Evolutionary conservation across 2,888 invertebrate species (phyloP), one percentile per base, ranked within the genome.

Genomic region (Acronicta alni): DNA sequence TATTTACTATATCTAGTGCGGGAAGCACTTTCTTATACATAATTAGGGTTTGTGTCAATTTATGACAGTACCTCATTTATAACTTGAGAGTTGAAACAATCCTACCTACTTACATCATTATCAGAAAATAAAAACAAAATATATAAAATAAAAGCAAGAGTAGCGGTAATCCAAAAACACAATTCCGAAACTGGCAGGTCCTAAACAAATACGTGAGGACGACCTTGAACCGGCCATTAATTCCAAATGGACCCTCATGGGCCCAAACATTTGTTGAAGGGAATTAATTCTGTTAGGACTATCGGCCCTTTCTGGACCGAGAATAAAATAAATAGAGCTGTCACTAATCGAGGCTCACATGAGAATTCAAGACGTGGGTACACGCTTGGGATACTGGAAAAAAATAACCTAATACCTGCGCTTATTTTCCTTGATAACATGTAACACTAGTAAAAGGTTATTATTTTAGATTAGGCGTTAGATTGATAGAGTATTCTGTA

Each of bases 191-290:
- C 59, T 60, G 59, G 60, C 48, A 52, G 57, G 68, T 65, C 77
- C 77, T 77, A 75, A 77, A 73, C 57, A 77, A 77, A 77, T 68
- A 77, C 59, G 58, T 57, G 57, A 59, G 42, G 52, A 67, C 65
- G 49, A 42, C 73, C 73, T 59, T 68, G 71, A 72, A 77, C 57
- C 64, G 62, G 60, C 74, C 69, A 64, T 77, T 77, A 68, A 71
- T 71, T 71, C 64, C 48, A 70, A 75, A 72, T 70, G 65, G 71
- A 71, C 77, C 66, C 66, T 73, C 46, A 59, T 69, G 56, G 60
- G 56, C 56, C 73, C 67, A 60, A 68, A 71, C 77, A 73, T 77
- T 75, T 70, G 70, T 59, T 65, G 66, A 68, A 67, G 68, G 63
- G 63, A 73, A 77, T 77, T 75, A 71, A 72, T 66, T 76, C 68